Percentiles rank a stretch among this genome's conserved stretches.
Conservation (phyloP, 2,797 vertebrate species). For the Ficedula albicollis region DNA sequence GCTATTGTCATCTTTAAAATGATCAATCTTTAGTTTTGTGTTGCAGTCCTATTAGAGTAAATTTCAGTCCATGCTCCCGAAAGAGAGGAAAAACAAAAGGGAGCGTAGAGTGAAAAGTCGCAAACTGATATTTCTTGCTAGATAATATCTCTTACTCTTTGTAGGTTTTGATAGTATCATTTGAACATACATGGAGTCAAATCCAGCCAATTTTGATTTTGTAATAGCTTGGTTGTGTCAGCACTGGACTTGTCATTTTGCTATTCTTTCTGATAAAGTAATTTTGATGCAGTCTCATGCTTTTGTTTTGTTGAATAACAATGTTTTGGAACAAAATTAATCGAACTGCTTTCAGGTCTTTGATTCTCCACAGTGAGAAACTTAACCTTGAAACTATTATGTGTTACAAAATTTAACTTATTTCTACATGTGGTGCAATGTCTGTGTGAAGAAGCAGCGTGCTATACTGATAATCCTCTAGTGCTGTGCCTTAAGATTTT, state of each 20-base stretch:
- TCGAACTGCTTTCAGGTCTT: not conserved
- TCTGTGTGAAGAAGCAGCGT: not conserved
- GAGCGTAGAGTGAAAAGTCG: not conserved
- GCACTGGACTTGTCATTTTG: not conserved
- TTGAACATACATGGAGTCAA: not conserved
- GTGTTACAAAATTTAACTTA: not conserved
- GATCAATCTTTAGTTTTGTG: not conserved
- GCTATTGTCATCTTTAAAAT: not conserved
- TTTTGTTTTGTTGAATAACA: not conserved
- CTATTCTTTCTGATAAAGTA: not conserved
- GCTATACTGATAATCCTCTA: not conserved
- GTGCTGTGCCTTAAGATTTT: not conserved
- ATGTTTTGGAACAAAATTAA: not conserved
- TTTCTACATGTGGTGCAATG: not conserved
- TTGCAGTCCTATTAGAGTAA: not conserved
- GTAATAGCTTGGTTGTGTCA: not conserved
- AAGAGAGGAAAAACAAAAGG: not conserved
- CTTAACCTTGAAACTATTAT: not conserved
- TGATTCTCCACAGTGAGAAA: not conserved
- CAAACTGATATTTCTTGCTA: not conserved
- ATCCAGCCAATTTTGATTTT: not conserved
- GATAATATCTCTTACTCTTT: not conserved
- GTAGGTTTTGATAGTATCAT: not conserved
- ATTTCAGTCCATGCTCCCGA: not conserved
- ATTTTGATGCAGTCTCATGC: not conserved